Base-by-base conservation (phyloP, 2,888 invertebrate genomes). In the Xanthia icteritia region DNA sequence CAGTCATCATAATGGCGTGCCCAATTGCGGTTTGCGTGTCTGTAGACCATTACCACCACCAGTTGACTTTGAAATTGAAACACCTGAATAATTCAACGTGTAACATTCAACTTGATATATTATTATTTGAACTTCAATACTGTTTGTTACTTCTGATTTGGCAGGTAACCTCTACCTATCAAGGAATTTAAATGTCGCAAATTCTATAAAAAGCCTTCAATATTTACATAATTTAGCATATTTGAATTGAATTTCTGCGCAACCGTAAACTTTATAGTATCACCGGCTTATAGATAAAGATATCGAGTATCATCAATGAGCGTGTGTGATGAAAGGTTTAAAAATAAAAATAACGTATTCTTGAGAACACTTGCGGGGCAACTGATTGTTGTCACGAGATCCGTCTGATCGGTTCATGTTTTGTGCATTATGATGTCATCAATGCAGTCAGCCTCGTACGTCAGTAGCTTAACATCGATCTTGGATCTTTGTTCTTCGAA, bases 21-120 rank as follows among this genome's bases (percentile, higher is more conserved):
- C 79, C 77, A 88, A 86, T 79, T 84, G 77, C 75, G 65, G 72
- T 76, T 82, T 81, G 76, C 86, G 86, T 87, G 86, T 70, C 69
- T 70, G 17, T 11, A 13, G 36, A 74, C 48, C 70, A 88, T 86
- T 84, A 76, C 70, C n/a, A n/a, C n/a, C n/a, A n/a, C n/a, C 78
- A 73, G 15, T 60, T 83, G 70, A 73, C 85, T 81, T 81, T 85
- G 77, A 77, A 73, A 76, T 81, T 85, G 77, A 77, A 73, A 76
- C 42, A 67, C 66, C 31, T 66, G 82, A 66, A 83, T 72, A 31
- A 76, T 82, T 45, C 71, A 72, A 69, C 65, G 17, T 70, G 51
- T 77, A 73, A 54, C 58, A 66, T 70, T 68, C 45, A 79, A 80
- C 80, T 79, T 67, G 45, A 66, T 73, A 63, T 27, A 60, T 6